Conservation (phyloP, 2,113 vertebrate species). For the Tapirus terrestris region DNA sequence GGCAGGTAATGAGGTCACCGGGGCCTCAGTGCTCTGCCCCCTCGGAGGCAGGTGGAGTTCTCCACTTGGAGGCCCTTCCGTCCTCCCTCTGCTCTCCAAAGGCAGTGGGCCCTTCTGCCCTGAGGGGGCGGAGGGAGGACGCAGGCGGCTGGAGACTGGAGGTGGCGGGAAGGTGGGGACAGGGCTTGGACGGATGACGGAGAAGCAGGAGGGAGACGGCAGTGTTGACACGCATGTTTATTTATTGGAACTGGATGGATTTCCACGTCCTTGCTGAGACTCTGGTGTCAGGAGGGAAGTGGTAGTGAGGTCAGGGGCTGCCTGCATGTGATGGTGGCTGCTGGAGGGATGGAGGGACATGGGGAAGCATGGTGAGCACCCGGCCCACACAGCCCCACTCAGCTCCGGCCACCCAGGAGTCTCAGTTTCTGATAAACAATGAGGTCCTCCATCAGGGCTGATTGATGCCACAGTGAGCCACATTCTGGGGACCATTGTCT, state of each 20-base stretch:
- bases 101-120: neutral
- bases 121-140: accelerated
- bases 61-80: neutral
- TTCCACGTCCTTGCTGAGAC: neutral
- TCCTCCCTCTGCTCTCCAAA: neutral
- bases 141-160: neutral
- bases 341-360: neutral
- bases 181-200: neutral
- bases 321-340: accelerated
- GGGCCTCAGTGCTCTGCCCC: too few species aligned
- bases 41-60: accelerated
- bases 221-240: neutral
- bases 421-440: neutral
- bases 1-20: neutral
- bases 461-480: neutral
- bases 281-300: neutral
- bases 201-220: neutral
- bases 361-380: accelerated
- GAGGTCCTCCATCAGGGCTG: neutral
- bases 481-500: neutral
- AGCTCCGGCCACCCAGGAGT: neutral
- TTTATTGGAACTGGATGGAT: too few species aligned
- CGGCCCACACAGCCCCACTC: neutral
- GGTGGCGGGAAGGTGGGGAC: neutral
- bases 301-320: neutral